Base-by-base conservation (phyloP, 2,113 vertebrate species). In the Prolemur simus region DNA sequence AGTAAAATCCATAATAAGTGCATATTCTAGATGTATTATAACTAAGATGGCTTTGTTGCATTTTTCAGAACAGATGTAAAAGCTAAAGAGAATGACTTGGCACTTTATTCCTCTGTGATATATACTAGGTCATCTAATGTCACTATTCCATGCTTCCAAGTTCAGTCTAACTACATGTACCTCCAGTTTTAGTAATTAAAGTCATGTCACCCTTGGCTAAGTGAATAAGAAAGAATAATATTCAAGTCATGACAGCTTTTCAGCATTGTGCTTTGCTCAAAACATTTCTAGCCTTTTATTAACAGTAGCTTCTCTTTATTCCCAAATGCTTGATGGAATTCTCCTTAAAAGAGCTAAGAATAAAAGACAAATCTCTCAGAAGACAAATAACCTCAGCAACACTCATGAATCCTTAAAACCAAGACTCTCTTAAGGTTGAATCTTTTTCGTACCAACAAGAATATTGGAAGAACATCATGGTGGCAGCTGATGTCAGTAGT, bases 121-220 rank as follows among this genome's bases (percentile, higher is more conserved):
- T 58, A 37, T 21, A 20, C 58, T 63, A 32, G 17, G 49, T 52
- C n/a, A 45, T 37, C 21, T 80, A 37, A 47, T 69, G 27, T 90
- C 49, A 64, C n/a, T 45, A 80, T 6, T 23, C 23, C 45, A 68
- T 47, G 12, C 76, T 86, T 81, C 27, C 63, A 87, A 80, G 23
- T 69, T 76, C 39, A 32, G 5, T 47, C 12, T 73, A 91, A 69
- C n/a, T 49, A 37, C 60, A 91, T 23, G 3, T 64, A 47, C 27
- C 32, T 42, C 74, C 69, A 56, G n/a, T 77, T 77, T 93, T 82
- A 92, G 68, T 74, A 60, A 89, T 69, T 86, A 81, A 78, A 86
- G 68, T 82, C 78, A 49, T 5, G 2, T 68, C 39, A 83, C 10
- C 14, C 21, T 52, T 69, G 5, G 6, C 17, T 89, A 86, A 82